Base-by-base conservation (phyloP, 2,113 vertebrate genomes). In the Pterophyllum scalare region DNA sequence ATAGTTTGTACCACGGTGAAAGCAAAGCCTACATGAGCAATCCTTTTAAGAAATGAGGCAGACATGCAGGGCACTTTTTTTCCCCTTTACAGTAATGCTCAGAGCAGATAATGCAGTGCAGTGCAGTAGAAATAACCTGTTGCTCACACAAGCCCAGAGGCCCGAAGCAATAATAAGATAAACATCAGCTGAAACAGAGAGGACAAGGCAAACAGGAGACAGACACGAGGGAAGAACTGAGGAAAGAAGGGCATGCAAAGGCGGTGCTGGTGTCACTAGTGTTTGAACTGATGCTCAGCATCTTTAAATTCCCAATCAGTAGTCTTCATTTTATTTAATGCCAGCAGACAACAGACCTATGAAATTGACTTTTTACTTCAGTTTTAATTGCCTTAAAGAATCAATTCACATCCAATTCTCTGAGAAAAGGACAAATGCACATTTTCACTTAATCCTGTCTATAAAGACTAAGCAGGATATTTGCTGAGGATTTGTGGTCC, bases 161-260 rank as follows among this genome's bases (percentile, higher is more conserved):
- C 75, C 64, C 79, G 1, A 74, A 82, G 81, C 83, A 88, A 86
- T 83, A 88, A 86, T 62, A 64, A 82, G 89, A 91, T 86, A 80
- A 81, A 84, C 56, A 90, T 86, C 83, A 77, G 80, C 70, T 81
- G 80, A 84, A 75, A 86, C 52, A 65, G 24, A 80, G 60, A 79
- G 52, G 77, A 80, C 19, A 22, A 85, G 65, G 33, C 24, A 77
- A 77, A 79, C 28, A 79, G 60, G 57, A 79, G 81, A 79, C 12
- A 49, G 59, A 67, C 59, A 56, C 4, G 8, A 81, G 70, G 43
- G 70, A 83, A 22, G 19, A 22, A 7, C 54, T 6, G 59, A 49
- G 54, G 38, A 12, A 33, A 67, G 56, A 49, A 46, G 40, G 52
- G 52, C 52, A 56, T n/a, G 54, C n/a, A 43, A 67, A 83, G 60